Evolutionary conservation across 2,797 vertebrate species (phyloP), one percentile per base, ranked within the genome.

Genomic region (Anas bernieri): DNA sequence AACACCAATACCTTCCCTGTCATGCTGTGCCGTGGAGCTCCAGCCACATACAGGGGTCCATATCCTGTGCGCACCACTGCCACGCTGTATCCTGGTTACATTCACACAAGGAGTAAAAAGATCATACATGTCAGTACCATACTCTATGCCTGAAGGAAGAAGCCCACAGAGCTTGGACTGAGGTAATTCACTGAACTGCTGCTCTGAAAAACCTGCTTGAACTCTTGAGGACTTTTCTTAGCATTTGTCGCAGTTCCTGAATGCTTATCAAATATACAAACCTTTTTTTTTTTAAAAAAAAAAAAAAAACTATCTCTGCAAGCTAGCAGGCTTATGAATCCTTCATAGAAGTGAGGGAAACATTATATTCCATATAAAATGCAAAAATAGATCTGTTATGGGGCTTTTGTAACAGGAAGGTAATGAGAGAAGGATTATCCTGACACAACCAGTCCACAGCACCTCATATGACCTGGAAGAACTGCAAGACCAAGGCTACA

Each of bases 1-100:
- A 98, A 97, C 69, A 98, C 94, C 73, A 98, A 82, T 45, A 98
- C 98, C 9, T 94, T 98, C 45, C 98, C 98, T 3, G 56, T 97
- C 66, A 97, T 93, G 76, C 96, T 96, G 91, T 98, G 95, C 18
- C 96, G 92, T 8, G 98, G 98, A 54, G 98, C 98, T 30, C 98
- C 98, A 2, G 98, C 97, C 70, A 98, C 62, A 1, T 96, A 98
- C n/a, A 97, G 72, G 26, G 83, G 48, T 28, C 93, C 93, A 1
- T 13, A 10, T 15, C 26, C 22, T 39, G 82, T 83, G 43, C 33
- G 83, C 10, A 96, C 97, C 46, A 97, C 96, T 0, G 93, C 93
- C 84, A 98, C 95, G 1, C 98, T 97, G 91, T 98, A 98, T 52
- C 98, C 98, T 98, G 94, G 21, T 20, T 20, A 58, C n/a, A 20